These are phyloP conservation scores for Strigops habroptila DNA, from an alignment of 2,113 vertebrate genomes.

Conservation along the genomic window DNA sequence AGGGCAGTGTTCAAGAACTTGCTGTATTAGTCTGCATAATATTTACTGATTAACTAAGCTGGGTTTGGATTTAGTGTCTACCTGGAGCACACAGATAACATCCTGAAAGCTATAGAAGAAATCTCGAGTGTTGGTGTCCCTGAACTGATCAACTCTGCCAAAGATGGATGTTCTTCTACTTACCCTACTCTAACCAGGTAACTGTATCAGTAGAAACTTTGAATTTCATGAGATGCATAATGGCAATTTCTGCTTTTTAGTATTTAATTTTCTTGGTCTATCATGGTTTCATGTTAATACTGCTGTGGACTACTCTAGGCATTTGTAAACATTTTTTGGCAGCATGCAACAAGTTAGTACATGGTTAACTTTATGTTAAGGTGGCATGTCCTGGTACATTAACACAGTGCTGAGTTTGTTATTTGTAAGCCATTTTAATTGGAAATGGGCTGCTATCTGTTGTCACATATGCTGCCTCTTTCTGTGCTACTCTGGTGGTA, in stretches of 20 bases:
- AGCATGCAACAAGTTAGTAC: not conserved
- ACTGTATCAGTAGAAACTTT: not conserved
- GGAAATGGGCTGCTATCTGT: not conserved
- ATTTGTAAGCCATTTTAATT: not conserved
- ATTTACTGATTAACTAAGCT: not conserved
- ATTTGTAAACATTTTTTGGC: not conserved
- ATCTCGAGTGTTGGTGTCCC: slow-evolving; percentile 83
- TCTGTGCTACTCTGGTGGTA: not conserved
- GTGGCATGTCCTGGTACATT: not conserved
- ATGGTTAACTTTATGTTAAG: not conserved
- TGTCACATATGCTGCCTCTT: not conserved
- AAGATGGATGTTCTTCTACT: slow-evolving; percentile 82
- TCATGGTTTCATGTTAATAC: not conserved
- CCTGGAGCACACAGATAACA: slow-evolving; percentile 83
- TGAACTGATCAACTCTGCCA: slow-evolving; percentile 81
- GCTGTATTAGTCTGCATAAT: not conserved
- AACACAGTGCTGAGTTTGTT: not conserved
- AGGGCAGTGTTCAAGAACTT: not conserved
- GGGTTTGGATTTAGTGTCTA: slow-evolving; percentile 80
- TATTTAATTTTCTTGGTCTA: not conserved
- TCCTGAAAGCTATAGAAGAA: slow-evolving; percentile 90
- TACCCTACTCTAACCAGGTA: slow-evolving; percentile 93
- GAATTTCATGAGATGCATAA: not conserved
- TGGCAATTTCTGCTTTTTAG: not conserved
- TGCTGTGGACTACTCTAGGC: not conserved